Percentiles rank a stretch among this genome's conserved stretches.
These are phyloP conservation scores for Osmerus eperlanus DNA, from an alignment of 2,113 vertebrate species.

Conservation along the genomic window DNA sequence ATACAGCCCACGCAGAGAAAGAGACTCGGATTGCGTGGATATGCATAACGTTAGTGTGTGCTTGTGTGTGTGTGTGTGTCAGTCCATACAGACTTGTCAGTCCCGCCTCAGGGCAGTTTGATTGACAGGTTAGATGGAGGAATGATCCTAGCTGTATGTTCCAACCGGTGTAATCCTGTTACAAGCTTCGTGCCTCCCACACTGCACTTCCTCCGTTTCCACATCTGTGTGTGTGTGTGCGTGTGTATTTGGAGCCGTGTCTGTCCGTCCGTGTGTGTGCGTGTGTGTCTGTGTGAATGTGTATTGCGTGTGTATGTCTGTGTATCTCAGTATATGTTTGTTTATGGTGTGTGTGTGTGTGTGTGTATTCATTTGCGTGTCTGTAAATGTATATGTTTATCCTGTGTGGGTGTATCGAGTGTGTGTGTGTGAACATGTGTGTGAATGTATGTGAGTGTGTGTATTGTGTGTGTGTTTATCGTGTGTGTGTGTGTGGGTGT, in stretches of 20 bases:
- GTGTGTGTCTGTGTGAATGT: neutral
- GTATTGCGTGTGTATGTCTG: neutral
- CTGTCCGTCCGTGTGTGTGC: neutral
- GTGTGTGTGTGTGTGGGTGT: neutral
- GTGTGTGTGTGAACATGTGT: slow-evolving; percentile 12
- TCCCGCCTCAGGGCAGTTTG: slow-evolving; percentile 4
- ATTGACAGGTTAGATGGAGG: slow-evolving; percentile 10
- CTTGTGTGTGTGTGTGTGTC: slow-evolving; percentile 12
- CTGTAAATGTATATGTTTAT: neutral
- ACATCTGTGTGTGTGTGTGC: neutral
- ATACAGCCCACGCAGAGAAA: neutral
- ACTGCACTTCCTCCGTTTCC: neutral
- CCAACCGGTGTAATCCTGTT: neutral
- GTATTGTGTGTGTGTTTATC: slow-evolving; percentile 23
- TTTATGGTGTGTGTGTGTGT: neutral
- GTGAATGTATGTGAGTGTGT: neutral
- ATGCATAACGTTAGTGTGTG: neutral
- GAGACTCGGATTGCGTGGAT: neutral
- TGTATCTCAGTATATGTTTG: neutral
- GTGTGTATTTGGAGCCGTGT: no score
- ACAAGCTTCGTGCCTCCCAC: slow-evolving; percentile 4
- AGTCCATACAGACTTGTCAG: neutral
- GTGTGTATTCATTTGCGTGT: neutral
- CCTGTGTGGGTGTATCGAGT: slow-evolving; percentile 12
- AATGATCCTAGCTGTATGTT: slow-evolving; percentile 5